Base-by-base conservation (phyloP, 35 echinoderm and acorn worm genomes). In the Patiria miniata region DNA sequence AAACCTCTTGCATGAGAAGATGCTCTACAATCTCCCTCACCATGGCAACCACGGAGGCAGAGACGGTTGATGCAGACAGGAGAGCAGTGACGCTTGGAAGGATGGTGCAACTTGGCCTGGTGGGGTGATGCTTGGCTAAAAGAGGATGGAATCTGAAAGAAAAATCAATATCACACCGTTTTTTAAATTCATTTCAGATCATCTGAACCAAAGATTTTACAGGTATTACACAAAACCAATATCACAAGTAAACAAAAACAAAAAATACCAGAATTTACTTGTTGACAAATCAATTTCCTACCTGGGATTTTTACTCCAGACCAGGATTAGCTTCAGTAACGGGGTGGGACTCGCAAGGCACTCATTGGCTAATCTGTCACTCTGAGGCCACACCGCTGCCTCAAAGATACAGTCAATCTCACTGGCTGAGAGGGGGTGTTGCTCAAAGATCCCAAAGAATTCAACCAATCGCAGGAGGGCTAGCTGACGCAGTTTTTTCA, bases 341-440 rank as follows among this genome's bases (percentile, higher is more conserved):
- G 92, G 82, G 8, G 96, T 92, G 0, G 96, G 96, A 39, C 86
- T 86, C 1, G 89, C 83, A 2, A 92, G 37, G 55, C 96, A 84
- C 89, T 99, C 93, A 26, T 82, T 81, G n/a, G 89, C 81, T 10
- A 99, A 83, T 10, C 85, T 86, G 8, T 83, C 61, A 17, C 92
- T 44, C 81, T 94, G 92, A 8, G 96, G 96, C 84, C 80, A 92
- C 23, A 99, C 92, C 1, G 73, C 86, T n/a, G 80, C 92, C 23
- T 90, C 65, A 85, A 99, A 99, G 18, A 99, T 82, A 37, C 65
- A 61, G 22, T 99, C 90, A 78, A 99, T 77, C 80, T 99, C 96
- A 78, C 81, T 73, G 18, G 76, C 52, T 14, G 92, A 85, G 79
- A 86, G 94, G 0, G 86, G 82, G 32, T 99, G 92, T 82, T 90